phyloP scores from a whole-genome alignment of 2,797 vertebrate genomes.

The Masticophis lateralis region DNA sequence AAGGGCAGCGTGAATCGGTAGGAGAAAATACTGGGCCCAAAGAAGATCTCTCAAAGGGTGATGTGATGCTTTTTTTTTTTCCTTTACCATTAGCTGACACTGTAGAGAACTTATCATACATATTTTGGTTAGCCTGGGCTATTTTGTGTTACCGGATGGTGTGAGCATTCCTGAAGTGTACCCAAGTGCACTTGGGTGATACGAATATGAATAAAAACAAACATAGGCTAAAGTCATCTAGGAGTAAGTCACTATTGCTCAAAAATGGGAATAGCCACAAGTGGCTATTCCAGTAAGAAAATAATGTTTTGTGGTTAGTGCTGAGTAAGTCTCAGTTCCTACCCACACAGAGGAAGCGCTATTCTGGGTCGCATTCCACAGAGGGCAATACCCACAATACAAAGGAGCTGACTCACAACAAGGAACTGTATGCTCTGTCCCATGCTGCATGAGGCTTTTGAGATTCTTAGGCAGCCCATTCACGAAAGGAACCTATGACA shows the following conservation, averaged over 20 bases:
- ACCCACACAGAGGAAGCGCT: slow-evolving; percentile 31
- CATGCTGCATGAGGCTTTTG: background rate
- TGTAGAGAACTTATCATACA: background rate
- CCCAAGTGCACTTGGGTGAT: background rate
- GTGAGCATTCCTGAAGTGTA: background rate
- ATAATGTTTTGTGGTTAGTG: background rate
- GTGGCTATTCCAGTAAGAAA: slow-evolving; percentile 14
- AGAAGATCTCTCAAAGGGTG: background rate
- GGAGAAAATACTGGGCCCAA: background rate
- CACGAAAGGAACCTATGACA: background rate
- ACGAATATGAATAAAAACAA: background rate
- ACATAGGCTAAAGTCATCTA: background rate
- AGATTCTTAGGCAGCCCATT: background rate
- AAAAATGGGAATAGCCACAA: background rate
- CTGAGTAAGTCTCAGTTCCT: slow-evolving; percentile 31
- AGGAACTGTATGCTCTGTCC: background rate
- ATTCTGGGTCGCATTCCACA: slow-evolving; percentile 31
- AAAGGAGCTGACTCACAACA: slow-evolving; percentile 20
- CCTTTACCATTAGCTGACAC: background rate
- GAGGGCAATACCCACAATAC: slow-evolving; percentile 14
- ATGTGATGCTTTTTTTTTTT: too few species aligned
- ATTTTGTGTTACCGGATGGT: background rate
- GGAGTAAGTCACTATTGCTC: background rate
- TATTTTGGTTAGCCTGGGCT: background rate
- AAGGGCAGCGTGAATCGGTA: background rate